A percentile compares a stretch with the other conserved stretches of the same genome.
Evolutionary conservation across 2,113 vertebrate species (phyloP).

Genomic region (Callipepla californica): DNA sequence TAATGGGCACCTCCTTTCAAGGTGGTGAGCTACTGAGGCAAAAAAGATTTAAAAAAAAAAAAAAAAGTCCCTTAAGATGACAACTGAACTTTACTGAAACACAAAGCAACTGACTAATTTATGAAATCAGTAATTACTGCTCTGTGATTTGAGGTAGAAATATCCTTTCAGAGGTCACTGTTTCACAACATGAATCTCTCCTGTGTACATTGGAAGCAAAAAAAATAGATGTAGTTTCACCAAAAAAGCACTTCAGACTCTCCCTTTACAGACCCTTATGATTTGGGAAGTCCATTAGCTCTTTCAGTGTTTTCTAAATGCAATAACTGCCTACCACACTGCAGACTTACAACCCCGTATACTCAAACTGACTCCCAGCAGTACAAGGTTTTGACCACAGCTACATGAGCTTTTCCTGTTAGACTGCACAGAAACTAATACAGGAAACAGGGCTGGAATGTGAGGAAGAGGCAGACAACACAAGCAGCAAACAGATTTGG

Average conservation of each 20-base stretch:
- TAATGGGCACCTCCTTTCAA: neutral
- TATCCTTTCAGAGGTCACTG: neutral
- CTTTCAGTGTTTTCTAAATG: neutral
- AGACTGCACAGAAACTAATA: neutral
- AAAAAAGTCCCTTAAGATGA: neutral
- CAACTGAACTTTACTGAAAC: neutral
- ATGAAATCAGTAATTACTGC: neutral
- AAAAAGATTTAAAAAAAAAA: neutral
- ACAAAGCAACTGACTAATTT: neutral
- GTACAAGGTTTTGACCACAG: neutral
- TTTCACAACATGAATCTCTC: neutral
- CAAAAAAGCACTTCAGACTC: neutral
- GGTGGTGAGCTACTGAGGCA: neutral
- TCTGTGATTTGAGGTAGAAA: slow-evolving; percentile 27
- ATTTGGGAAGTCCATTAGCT: neutral
- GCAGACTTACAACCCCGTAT: neutral
- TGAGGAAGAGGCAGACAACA: slow-evolving; percentile 36
- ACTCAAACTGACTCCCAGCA: neutral
- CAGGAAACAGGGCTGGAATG: slow-evolving; percentile 1
- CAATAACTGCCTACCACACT: neutral
- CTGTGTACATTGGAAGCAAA: neutral
- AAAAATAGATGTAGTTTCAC: neutral
- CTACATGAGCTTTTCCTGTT: slow-evolving; percentile 20
- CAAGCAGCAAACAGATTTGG: neutral
- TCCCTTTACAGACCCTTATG: neutral